Base-by-base conservation (phyloP, 2,797 vertebrate species). In the Dendrocincla fuliginosa region DNA sequence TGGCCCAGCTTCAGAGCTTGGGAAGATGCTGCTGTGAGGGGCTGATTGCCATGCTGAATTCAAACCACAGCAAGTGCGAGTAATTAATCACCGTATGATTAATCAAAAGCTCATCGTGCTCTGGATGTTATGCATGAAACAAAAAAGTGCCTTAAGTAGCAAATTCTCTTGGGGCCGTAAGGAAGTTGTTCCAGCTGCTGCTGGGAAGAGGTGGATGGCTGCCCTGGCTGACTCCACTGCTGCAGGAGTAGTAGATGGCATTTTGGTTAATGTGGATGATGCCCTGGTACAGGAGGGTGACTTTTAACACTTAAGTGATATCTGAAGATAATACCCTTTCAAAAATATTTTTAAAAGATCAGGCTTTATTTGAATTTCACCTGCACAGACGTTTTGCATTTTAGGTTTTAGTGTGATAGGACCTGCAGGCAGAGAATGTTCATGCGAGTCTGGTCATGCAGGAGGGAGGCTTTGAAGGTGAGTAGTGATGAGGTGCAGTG, bases 1-100 rank as follows among this genome's bases (percentile, higher is more conserved):
- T 22, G 61, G 57, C 56, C 85, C 89, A 86, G 7, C 42, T 28
- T 50, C 61, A 78, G 83, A 69, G 46, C 32, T 11, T 3, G 10
- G 87, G 68, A 68, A 49, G 9, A 11, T 11, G 73, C 89, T 75
- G 65, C 89, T 69, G 57, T 19, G 76, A 92, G 77, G 69, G 90
- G 79, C 92, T 88, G 79, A 86, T 88, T 84, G 84, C 92, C 46
- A 3, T 86, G 92, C 92, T 89, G 82, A 91, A 59, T 78, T 67
- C 35, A 16, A 80, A 71, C 73, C 69, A 35, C 63, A 52, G 74
- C 7, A 28, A 76, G 84, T 33, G 73, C 35, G 25, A 68, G 74
- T 93, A 93, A 96, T 96, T 96, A 95, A 95, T 94, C 93, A 92
- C 73, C 4, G 1, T 91, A 69, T 93, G 91, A 95, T 95, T 94